phyloP scores from a whole-genome alignment of 2,797 vertebrate genomes.

The Erethizon dorsatum region DNA sequence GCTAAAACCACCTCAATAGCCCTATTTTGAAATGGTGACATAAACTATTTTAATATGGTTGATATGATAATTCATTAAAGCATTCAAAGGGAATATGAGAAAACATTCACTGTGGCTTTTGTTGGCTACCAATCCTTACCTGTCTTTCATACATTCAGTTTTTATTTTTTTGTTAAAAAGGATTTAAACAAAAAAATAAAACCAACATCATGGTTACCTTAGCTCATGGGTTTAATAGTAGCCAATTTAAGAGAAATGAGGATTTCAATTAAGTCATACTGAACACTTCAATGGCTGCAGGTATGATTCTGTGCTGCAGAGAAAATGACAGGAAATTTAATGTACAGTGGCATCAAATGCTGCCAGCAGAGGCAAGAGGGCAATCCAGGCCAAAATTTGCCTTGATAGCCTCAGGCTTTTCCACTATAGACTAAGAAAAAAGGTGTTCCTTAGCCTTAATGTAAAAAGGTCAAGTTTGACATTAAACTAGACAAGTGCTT shows the following conservation, averaged over 20 bases:
- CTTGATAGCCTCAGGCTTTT: neutral
- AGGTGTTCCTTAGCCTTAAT: neutral
- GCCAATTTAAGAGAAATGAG: slow-evolving; percentile 26
- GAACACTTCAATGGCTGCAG: neutral
- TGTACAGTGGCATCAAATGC: neutral
- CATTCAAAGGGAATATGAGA: neutral
- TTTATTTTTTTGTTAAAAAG: neutral
- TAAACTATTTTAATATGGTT: neutral
- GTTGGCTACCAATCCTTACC: neutral
- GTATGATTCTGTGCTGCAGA: neutral
- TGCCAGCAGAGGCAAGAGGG: neutral
- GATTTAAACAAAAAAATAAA: slow-evolving; percentile 10
- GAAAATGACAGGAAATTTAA: slow-evolving; percentile 38
- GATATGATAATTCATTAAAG: neutral
- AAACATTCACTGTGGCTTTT: neutral
- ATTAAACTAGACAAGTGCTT: slow-evolving; percentile 65
- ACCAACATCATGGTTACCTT: neutral
- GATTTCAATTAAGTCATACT: slow-evolving; percentile 29
- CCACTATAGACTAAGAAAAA: neutral
- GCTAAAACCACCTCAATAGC: neutral
- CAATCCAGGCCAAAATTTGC: neutral
- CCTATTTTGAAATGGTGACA: neutral
- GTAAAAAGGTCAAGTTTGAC: slow-evolving; percentile 64
- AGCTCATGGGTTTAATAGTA: neutral
- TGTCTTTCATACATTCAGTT: neutral